Conservation (phyloP, 2,888 invertebrate species). For the Octonoba sinensis region DNA sequence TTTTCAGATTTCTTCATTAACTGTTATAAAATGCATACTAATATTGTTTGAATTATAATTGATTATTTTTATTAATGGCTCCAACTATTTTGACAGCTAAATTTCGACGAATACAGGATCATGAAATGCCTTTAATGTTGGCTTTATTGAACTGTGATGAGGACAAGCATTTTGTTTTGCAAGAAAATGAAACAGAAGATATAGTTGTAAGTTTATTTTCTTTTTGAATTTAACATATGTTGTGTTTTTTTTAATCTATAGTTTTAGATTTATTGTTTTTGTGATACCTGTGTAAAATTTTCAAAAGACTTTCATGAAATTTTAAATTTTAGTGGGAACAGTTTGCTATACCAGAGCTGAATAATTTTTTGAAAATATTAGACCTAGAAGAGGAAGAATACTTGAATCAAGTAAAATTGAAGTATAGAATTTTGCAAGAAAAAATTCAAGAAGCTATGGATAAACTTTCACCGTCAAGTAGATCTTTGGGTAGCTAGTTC, state of each 20-base stretch:
- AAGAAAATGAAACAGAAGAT: conserved; percentile 76
- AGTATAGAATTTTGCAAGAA: conserved; percentile 71
- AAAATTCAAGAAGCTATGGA: conserved; percentile 66
- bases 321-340: conserved; percentile 74
- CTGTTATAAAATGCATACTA: too few relatives aligned
- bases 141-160: conserved; percentile 72
- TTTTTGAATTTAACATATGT: not conserved
- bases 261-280: not conserved
- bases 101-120: conserved; percentile 73
- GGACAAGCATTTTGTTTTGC: conserved; percentile 73
- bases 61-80: not conserved
- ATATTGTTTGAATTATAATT: too few relatives aligned
- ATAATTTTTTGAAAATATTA: conserved; percentile 75
- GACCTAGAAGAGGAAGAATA: conserved; percentile 75
- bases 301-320: too few relatives aligned
- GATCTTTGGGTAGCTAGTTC: conserved; percentile 32
- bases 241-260: not conserved
- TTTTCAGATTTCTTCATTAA: too few relatives aligned
- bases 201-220: conserved; percentile 72
- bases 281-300: not conserved
- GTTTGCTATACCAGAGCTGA: conserved; percentile 75
- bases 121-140: conserved; percentile 73
- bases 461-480: conserved; percentile 45
- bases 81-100: conserved; percentile 30
- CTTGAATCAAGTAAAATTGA: conserved; percentile 72